Conservation (phyloP, 1,140 invertebrate genomes). For the Zelostemma sp. region DNA sequence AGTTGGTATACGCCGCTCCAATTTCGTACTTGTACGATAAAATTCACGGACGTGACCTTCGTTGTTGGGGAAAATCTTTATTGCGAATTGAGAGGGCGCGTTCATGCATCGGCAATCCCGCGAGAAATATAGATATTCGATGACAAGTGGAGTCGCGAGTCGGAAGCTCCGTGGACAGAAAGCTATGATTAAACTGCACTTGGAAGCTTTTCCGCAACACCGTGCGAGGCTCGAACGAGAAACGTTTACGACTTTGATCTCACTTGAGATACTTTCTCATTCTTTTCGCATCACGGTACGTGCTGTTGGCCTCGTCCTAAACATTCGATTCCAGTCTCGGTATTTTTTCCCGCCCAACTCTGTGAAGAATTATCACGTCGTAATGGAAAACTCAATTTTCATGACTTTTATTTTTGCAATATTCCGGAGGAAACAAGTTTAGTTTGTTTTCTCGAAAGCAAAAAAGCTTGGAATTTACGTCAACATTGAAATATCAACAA, state of each 20-base stretch:
- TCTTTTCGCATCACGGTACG: constrained; percentile 9
- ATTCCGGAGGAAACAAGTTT: too few species aligned
- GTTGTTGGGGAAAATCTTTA: constrained; percentile 8
- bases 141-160: background rate
- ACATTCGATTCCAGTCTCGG: too few species aligned
- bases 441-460: too few species aligned
- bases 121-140: constrained; percentile 24
- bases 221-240: constrained; percentile 19
- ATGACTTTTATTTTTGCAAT: too few species aligned
- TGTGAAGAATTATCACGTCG: too few species aligned
- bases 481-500: too few species aligned
- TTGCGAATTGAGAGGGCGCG: background rate
- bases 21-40: constrained; percentile 3
- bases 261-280: constrained; percentile 9
- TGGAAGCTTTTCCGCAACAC: constrained; percentile 35
- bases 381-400: too few species aligned
- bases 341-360: too few species aligned
- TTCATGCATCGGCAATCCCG: background rate
- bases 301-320: too few species aligned
- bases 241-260: constrained; percentile 22
- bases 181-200: constrained; percentile 34
- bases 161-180: background rate
- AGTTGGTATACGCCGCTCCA: background rate
- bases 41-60: constrained; percentile 6
- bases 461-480: too few species aligned